Conservation (phyloP, 2,888 invertebrate species). For the Xanthorhoe spadicearia region DNA sequence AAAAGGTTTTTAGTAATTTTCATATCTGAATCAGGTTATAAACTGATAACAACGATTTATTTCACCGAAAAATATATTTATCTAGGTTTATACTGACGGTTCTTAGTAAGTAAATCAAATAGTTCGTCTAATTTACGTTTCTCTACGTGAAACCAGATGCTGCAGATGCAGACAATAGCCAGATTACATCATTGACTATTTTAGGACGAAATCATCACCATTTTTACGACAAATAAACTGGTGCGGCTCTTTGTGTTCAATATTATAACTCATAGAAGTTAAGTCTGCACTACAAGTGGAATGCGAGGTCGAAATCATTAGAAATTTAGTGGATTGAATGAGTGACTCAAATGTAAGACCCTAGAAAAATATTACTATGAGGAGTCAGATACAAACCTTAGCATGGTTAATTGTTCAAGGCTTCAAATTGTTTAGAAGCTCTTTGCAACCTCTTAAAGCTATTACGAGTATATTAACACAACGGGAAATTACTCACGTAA, state of each 20-base stretch:
- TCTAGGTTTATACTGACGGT: too few relatives aligned
- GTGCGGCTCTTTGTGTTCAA: slow-evolving; percentile 40
- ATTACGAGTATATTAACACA: too few relatives aligned
- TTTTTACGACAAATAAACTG: slow-evolving; percentile 53
- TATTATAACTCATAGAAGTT: slow-evolving; percentile 34
- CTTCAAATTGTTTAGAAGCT: too few relatives aligned
- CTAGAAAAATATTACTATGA: neutral
- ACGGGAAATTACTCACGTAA: too few relatives aligned
- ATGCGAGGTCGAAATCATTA: slow-evolving; percentile 42
- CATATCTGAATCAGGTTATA: too few relatives aligned
- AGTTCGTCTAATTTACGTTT: slow-evolving; percentile 15
- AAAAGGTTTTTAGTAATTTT: too few relatives aligned
- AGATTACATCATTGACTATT: slow-evolving; percentile 49
- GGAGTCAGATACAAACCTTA: too few relatives aligned
- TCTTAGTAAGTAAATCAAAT: slow-evolving; percentile 3
- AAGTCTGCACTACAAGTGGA: slow-evolving; percentile 21
- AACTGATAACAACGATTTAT: too few relatives aligned
- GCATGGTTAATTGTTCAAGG: too few relatives aligned
- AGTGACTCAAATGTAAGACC: neutral
- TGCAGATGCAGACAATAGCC: slow-evolving; percentile 47
- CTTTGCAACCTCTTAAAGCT: too few relatives aligned
- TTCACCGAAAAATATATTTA: too few relatives aligned
- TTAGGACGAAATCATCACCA: slow-evolving; percentile 43
- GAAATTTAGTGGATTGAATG: slow-evolving; percentile 23
- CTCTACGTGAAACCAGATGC: slow-evolving; percentile 46